Base-by-base conservation (phyloP, 2,797 vertebrate species). In the Neostethus bicornis region DNA sequence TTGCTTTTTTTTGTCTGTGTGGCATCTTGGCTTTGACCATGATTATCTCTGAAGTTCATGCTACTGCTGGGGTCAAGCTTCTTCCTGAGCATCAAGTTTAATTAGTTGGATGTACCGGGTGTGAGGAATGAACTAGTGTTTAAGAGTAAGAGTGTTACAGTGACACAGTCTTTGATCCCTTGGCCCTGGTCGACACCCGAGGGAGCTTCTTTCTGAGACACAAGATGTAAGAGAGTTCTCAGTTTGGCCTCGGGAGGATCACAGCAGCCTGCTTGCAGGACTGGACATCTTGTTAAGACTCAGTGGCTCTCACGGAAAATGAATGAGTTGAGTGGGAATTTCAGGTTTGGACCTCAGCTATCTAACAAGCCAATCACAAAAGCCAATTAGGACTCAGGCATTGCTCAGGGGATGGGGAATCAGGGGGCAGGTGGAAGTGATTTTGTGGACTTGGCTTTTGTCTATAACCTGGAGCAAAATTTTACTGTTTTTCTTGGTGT, bases 301-400 rank as follows among this genome's bases (percentile, higher is more conserved):
- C 80, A 78, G 80, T 82, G 84, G 76, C 80, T 80, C 76, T 70
- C 43, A 16, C 76, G 79, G 65, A 82, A 90, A 89, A 89, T 83
- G 84, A 89, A 84, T 79, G 81, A 83, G 68, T 86, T 87, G 77
- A 83, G 76, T 72, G 69, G 73, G 83, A 88, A 88, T 90, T 88
- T 86, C 80, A 84, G 83, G 69, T 84, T 81, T 78, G 81, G 70
- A 75, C 85, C 70, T 63, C 53, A 48, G 83, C 77, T 85, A 83
- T 87, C 87, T 89, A 89, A 92, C 82, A 88, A 90, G 85, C 85
- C 87, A 91, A 90, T 93, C 89, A 90, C 87, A 85, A 89, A 89
- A 90, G 89, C 90, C 90, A 93, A 93, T 93, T 92, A 92, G 83
- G 84, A 79, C 71, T 50, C 44, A 71, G 79, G 83, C 61, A 62